These are phyloP conservation scores for Melanocharis versteri DNA, from an alignment of 2,113 vertebrate species.

Conservation along the genomic window DNA sequence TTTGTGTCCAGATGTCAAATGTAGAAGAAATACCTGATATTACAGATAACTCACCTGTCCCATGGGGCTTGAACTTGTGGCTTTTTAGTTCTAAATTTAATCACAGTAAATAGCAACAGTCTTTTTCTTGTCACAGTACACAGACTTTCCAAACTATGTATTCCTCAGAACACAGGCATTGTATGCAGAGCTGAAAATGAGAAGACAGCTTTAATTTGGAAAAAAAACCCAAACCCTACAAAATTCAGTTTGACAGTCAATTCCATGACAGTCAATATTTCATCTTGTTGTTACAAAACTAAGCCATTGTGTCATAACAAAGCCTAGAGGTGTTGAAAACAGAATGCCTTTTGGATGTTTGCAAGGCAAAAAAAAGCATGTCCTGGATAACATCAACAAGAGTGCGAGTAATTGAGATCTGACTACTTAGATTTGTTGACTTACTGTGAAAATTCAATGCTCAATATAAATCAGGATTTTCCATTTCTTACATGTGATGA, in stretches of 20 bases:
- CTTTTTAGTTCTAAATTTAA: neutral
- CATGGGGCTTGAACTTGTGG: neutral
- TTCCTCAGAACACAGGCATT: neutral
- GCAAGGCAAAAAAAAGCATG: neutral
- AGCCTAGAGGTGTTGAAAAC: neutral
- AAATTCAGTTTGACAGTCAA: neutral
- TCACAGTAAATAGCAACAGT: neutral
- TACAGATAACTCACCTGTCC: neutral
- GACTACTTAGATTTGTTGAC: neutral
- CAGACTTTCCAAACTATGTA: neutral
- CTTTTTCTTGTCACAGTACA: neutral
- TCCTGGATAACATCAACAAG: neutral
- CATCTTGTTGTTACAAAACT: neutral
- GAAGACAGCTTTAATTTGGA: neutral
- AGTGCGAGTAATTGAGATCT: neutral
- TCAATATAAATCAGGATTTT: neutral
- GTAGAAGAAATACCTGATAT: neutral
- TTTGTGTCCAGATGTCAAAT: neutral
- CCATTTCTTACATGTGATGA: neutral
- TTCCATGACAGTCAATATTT: neutral
- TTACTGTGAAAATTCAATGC: neutral
- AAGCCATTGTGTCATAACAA: neutral
- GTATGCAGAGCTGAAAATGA: neutral
- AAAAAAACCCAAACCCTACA: neutral
- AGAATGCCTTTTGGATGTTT: neutral